Base-by-base conservation (phyloP, 2,888 invertebrate species). In the Athetis lepigone region DNA sequence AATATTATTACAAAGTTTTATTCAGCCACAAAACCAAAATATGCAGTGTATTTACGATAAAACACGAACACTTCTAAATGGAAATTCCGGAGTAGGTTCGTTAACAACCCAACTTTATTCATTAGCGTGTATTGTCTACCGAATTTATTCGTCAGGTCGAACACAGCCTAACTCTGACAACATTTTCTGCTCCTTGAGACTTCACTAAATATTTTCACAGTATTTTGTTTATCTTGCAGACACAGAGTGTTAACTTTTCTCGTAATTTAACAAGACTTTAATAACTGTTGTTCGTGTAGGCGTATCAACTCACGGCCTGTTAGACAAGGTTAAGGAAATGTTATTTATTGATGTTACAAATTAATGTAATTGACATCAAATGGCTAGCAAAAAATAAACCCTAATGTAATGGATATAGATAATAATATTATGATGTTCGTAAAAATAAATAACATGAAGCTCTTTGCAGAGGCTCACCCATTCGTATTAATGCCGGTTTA, bases 61-160 rank as follows among this genome's bases (percentile, higher is more conserved):
- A 91, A 89, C 88, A 88, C 85, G 86, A 90, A 88, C 88, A 90
- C 87, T 90, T 88, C 86, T 85, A 89, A 92, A 90, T 90, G 88
- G 85, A 88, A 90, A 92, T 92, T 89, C 88, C 88, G 67, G 89
- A 90, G 90, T 89, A 87, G 88, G 88, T 93, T 91, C 92, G 92
- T 91, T 93, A 93, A 91, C 92, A 92, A 88, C 88, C 87, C 80
- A 94, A 94, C 93, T 94, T 93, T 93, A 93, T 94, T 94, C 93
- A 93, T 94, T 94, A 93, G 87, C 89, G 90, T 92, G 92, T 90
- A 93, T 94, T 94, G 93, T 93, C 92, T 92, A 87, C 86, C 81
- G 86, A 92, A 93, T 92, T 92, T 91, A 92, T 90, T 90, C 88
- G 87, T 88, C 90, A 92, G 91, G 92, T 90, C 88, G 86, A 91